Percentiles rank a stretch among this genome's conserved stretches.
phyloP scores from a whole-genome alignment of 2,113 vertebrate species.

The Mesoclemmys tuberculata region DNA sequence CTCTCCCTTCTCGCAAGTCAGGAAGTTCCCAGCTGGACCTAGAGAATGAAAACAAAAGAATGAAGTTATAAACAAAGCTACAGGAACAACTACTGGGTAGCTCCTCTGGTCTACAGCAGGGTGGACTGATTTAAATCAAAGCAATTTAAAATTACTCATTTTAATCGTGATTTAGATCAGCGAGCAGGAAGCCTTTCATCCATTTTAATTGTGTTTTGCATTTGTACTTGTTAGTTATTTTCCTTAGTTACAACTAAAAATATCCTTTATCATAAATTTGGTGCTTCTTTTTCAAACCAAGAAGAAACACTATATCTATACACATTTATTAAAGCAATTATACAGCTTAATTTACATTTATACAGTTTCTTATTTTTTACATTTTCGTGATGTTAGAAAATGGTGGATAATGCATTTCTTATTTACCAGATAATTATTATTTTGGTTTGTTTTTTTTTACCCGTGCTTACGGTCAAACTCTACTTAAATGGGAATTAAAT shows the following conservation, averaged over 20 bases:
- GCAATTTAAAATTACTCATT: background rate
- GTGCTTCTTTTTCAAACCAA: too few relatives aligned
- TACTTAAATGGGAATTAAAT: too few relatives aligned
- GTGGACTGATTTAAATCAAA: background rate
- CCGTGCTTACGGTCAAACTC: too few relatives aligned
- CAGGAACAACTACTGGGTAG: rapidly evolving
- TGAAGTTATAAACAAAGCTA: background rate
- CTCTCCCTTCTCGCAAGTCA: constrained; percentile 92
- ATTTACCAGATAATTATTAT: too few relatives aligned
- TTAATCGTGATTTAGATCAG: background rate
- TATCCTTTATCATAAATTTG: too few relatives aligned
- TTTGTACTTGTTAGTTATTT: background rate
- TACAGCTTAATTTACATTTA: too few relatives aligned
- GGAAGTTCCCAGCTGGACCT: constrained; percentile 99
- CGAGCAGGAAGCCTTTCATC: background rate
- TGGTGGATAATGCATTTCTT: too few relatives aligned
- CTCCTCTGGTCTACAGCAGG: background rate
- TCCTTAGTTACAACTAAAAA: background rate
- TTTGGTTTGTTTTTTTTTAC: too few relatives aligned
- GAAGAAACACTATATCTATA: too few relatives aligned
- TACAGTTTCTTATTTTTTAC: too few relatives aligned
- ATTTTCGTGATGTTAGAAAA: too few relatives aligned
- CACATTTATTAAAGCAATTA: too few relatives aligned
- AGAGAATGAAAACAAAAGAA: background rate
- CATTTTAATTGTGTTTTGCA: background rate